Percentiles rank a stretch among this genome's conserved stretches.
Evolutionary conservation across 1,140 invertebrate species (phyloP).

Genomic region (Venturia canescens): DNA sequence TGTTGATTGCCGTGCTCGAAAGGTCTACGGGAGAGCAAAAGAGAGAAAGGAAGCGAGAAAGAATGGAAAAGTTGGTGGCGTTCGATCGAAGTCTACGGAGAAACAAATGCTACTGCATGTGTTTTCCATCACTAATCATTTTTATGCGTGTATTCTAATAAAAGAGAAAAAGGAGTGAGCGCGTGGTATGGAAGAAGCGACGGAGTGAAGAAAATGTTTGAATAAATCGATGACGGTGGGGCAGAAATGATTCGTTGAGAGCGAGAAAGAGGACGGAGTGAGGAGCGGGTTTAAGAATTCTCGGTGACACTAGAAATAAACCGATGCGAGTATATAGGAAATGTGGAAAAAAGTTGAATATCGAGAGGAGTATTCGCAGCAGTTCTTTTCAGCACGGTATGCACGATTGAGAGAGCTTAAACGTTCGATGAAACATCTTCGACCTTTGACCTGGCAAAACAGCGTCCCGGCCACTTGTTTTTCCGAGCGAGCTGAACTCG

Average conservation of each 20-base stretch:
- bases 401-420: conserved; percentile 1
- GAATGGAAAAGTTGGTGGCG: background rate
- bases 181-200: too few relatives aligned
- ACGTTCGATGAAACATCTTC: background rate
- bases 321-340: background rate
- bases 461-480: background rate
- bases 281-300: background rate
- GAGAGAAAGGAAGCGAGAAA: background rate
- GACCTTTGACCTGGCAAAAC: conserved; percentile 4
- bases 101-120: background rate
- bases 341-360: background rate
- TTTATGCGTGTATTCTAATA: too few relatives aligned
- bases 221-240: background rate
- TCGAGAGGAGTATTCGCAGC: background rate
- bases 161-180: too few relatives aligned
- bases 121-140: too few relatives aligned
- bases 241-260: background rate
- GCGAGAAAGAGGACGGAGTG: background rate
- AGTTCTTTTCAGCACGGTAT: background rate
- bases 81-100: background rate
- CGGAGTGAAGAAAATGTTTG: too few relatives aligned
- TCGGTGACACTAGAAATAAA: background rate
- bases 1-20: background rate
- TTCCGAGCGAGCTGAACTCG: background rate
- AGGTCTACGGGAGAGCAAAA: background rate